These are phyloP conservation scores for Taphrorychus bicolor DNA, from an alignment of 2,888 invertebrate genomes.

Conservation along the genomic window DNA sequence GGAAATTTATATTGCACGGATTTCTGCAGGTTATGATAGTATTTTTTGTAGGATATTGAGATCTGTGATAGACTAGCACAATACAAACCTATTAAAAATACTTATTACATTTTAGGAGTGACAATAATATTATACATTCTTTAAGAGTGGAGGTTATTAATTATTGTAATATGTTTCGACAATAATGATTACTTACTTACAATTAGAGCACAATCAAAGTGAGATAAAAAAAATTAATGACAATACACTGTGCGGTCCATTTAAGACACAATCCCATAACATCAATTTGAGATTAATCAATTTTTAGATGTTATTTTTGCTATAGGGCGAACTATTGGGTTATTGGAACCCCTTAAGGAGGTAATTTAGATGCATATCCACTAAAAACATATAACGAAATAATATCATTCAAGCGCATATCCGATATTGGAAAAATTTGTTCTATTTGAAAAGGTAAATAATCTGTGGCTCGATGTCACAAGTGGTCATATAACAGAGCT, in stretches of 20 bases:
- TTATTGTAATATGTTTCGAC: not conserved
- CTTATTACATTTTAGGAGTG: not conserved
- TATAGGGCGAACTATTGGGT: not conserved
- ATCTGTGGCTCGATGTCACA: no score
- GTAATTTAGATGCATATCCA: not conserved
- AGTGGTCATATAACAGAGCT: no score
- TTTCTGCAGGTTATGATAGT: no score
- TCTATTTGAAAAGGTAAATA: no score
- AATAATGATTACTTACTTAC: constrained; percentile 6
- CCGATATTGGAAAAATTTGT: no score
- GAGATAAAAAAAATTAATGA: constrained; percentile 12
- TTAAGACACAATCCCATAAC: constrained; percentile 32
- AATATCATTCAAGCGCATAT: not conserved
- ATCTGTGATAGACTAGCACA: constrained; percentile 39
- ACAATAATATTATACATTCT: not conserved
- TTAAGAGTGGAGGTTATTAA: not conserved
- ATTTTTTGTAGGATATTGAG: not conserved
- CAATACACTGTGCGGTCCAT: constrained; percentile 32
- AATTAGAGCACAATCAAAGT: constrained; percentile 15
- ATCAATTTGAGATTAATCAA: not conserved
- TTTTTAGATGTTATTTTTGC: not conserved
- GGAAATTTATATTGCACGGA: no score
- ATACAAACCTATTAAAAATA: constrained; percentile 26
- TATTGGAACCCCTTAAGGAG: not conserved
- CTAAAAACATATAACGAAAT: not conserved